A percentile compares a stretch with the other conserved stretches of the same genome.
These are phyloP conservation scores for Antennarius striatus DNA, from an alignment of 2,113 vertebrate genomes.

Conservation along the genomic window DNA sequence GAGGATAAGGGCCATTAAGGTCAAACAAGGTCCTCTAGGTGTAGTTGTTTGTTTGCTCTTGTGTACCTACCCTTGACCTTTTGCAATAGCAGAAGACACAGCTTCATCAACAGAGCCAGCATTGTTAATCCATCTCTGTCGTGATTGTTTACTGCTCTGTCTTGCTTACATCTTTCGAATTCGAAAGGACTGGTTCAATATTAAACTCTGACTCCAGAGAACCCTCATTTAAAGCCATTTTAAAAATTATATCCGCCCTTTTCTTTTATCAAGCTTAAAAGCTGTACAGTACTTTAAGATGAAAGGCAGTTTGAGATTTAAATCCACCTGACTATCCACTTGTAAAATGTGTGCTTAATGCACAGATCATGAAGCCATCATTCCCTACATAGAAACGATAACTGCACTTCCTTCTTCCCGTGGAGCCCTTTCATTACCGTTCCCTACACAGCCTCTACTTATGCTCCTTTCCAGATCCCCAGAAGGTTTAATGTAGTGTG, in stretches of 20 bases:
- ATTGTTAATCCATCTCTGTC: slow-evolving; percentile 56
- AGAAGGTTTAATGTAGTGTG: slow-evolving; percentile 47
- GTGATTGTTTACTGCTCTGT: slow-evolving; percentile 46
- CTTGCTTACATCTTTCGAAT: slow-evolving; percentile 39
- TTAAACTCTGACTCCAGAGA: too few species aligned
- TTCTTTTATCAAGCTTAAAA: slow-evolving; percentile 8
- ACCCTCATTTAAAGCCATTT: neutral
- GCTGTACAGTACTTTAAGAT: neutral
- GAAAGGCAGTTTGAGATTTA: neutral
- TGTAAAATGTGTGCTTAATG: slow-evolving; percentile 19
- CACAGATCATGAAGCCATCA: neutral
- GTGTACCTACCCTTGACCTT: slow-evolving; percentile 47
- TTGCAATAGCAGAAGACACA: slow-evolving; percentile 35
- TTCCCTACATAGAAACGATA: slow-evolving; percentile 42
- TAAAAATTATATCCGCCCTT: neutral
- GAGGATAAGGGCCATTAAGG: slow-evolving; percentile 21
- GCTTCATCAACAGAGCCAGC: slow-evolving; percentile 55
- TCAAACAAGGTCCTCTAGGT: slow-evolving; percentile 18
- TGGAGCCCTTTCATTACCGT: slow-evolving; percentile 15
- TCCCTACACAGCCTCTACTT: slow-evolving; percentile 29
- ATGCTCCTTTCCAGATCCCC: slow-evolving; percentile 36
- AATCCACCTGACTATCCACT: too few species aligned
- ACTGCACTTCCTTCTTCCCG: slow-evolving; percentile 51
- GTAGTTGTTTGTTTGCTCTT: slow-evolving; percentile 43
- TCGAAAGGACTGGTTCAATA: slow-evolving; percentile 29